Evolutionary conservation across 2,888 invertebrate genomes (phyloP).

Genomic region (Oligia strigilis): DNA sequence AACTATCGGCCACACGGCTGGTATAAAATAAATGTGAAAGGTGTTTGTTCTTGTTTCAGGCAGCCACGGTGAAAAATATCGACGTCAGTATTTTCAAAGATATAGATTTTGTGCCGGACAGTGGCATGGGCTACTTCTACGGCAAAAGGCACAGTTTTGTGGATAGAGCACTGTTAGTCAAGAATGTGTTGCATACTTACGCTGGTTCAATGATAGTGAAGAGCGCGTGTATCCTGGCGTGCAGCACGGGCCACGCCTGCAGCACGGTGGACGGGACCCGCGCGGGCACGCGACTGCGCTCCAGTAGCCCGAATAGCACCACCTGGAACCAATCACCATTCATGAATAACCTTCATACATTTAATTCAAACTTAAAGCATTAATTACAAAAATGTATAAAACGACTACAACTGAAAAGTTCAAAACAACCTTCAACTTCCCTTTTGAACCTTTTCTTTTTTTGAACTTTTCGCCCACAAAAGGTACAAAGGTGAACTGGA

Average conservation of each 20-base stretch:
- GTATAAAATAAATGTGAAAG: not conserved
- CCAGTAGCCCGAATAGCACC: slow-evolving; percentile 96
- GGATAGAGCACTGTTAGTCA: not conserved
- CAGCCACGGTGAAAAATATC: not conserved
- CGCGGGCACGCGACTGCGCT: slow-evolving; percentile 95
- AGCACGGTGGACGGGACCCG: slow-evolving; percentile 96
- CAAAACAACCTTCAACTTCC: not conserved
- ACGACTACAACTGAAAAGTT: not conserved
- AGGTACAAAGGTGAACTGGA: no score
- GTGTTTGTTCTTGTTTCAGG: not conserved
- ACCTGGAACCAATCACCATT: slow-evolving; percentile 77
- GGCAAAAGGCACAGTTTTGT: not conserved
- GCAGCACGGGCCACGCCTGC: slow-evolving; percentile 99
- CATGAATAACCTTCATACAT: not conserved
- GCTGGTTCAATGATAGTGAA: slow-evolving; percentile 98
- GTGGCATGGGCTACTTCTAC: no score
- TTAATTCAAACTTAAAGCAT: not conserved
- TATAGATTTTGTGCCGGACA: not conserved
- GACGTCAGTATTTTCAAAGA: not conserved
- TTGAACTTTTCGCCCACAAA: no score
- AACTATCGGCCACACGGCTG: not conserved
- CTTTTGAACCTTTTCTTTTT: not conserved
- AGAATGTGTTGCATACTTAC: slow-evolving; percentile 89
- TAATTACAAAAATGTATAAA: not conserved
- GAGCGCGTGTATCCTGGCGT: slow-evolving; percentile 96